These are phyloP conservation scores for Dolichallabes microphthalmus DNA, from an alignment of 2,113 vertebrate genomes.

Conservation along the genomic window DNA sequence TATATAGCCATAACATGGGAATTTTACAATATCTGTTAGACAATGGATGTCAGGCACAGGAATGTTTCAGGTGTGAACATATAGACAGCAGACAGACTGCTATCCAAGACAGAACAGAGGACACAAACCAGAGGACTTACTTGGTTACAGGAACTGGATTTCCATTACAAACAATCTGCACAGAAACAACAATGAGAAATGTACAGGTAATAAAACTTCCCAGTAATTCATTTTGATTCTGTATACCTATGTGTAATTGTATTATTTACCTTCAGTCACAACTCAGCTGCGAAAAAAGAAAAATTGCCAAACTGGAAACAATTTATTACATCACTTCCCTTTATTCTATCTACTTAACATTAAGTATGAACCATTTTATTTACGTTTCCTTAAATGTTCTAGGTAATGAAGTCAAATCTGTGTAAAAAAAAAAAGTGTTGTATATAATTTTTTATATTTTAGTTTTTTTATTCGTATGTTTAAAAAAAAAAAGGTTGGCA, in stretches of 20 bases:
- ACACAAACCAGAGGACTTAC: constrained; percentile 32
- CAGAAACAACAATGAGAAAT: constrained; percentile 42
- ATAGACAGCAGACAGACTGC: constrained; percentile 75
- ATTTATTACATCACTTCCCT: not conserved
- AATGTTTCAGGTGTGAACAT: constrained; percentile 85
- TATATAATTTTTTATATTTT: not conserved
- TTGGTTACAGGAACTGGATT: constrained; percentile 33
- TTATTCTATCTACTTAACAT: not conserved
- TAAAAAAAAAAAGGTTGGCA: not conserved
- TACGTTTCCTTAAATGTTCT: not conserved
- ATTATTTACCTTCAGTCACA: not conserved
- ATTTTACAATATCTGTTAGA: constrained; percentile 87
- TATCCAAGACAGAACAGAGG: constrained; percentile 42
- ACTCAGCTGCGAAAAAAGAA: not conserved
- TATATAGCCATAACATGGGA: constrained; percentile 80
- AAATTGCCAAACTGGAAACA: not conserved
- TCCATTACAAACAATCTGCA: constrained; percentile 56
- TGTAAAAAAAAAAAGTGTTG: not conserved
- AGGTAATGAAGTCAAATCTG: not conserved
- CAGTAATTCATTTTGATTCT: not conserved
- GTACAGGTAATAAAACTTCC: constrained; percentile 59
- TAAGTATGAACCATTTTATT: not conserved
- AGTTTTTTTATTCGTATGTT: not conserved
- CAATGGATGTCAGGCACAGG: constrained; percentile 78
- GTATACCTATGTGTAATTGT: not conserved